phyloP scores from a whole-genome alignment of 2,797 vertebrate species.

The Novumbra hubbsi region DNA sequence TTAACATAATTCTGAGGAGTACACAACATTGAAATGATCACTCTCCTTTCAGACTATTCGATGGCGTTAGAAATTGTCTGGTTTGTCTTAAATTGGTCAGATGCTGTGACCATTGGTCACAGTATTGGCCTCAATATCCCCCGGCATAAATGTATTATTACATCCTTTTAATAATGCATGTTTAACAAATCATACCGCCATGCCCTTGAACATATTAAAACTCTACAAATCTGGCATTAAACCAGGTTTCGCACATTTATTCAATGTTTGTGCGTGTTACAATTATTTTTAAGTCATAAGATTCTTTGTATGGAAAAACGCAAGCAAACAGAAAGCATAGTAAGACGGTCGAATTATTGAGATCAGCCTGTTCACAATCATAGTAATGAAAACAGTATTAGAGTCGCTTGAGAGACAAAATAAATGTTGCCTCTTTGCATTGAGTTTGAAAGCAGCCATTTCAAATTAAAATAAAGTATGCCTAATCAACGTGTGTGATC shows the following conservation, averaged over 20 bases:
- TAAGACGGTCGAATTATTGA: not conserved
- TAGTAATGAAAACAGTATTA: not conserved
- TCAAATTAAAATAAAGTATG: not conserved
- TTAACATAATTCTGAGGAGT: no score
- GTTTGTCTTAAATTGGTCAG: not conserved
- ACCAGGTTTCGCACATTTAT: not conserved
- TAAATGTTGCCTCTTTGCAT: not conserved
- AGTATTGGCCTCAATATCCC: not conserved
- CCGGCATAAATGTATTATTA: not conserved
- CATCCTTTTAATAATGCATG: slow-evolving; percentile 6
- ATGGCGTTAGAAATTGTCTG: not conserved
- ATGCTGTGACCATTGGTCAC: not conserved
- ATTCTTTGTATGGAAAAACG: not conserved
- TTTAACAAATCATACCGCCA: not conserved
- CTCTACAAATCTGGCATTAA: not conserved
- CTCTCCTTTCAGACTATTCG: not conserved
- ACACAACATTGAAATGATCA: no score
- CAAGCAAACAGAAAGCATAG: not conserved
- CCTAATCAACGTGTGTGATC: not conserved
- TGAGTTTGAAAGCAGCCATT: not conserved
- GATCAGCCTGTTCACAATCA: not conserved
- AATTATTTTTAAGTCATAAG: not conserved
- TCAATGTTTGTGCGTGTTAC: not conserved
- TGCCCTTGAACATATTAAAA: not conserved
- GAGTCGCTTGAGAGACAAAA: not conserved